Evolutionary conservation across 1,140 invertebrate genomes (phyloP), one percentile per base, ranked within the genome.

Genomic region (Zaprionus tsacasi): DNA sequence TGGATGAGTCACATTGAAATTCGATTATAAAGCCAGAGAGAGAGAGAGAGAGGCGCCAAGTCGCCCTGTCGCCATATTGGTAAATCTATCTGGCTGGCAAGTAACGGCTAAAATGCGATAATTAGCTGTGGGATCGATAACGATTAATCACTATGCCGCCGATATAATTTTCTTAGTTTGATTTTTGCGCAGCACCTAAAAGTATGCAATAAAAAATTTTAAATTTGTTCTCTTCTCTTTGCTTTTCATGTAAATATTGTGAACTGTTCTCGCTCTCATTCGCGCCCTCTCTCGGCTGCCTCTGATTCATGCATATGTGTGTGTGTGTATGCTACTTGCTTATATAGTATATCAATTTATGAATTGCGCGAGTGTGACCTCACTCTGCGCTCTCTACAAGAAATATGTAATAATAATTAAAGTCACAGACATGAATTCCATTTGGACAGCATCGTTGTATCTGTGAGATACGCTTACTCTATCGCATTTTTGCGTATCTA

Each of bases 1-100:
- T 59, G 71, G 67, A 87, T 85, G 82, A 85, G 55, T 86, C 82
- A 86, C 21, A 15, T 69, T 25, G 36, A 82, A 87, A 88, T 87
- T 79, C 25, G 70, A 87, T 79, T 87, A 81, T 30, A 80, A 21
- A 52, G 35, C 38, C 0, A 21, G 21, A 1, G 27, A 30, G 27
- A 30, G 27, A 30, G 27, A 30, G 27, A 30, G 27, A 35, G 1
- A 35, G 35, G 11, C 57, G 40, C 40, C 50, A 56, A 45, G 61
- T 15, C 45, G 17, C 21, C 45, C 17, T 50, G 17, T 50, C 21
- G 21, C 48, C 63, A 17, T 54, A 36, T 15, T 30, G 27, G 15
- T 13, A 27, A 58, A 66, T 60, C 30, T 38, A 50, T 72, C 43
- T 38, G n/a, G 17, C 36, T 48, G 64, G 63, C 21, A 15, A 6